Base-by-base conservation (phyloP, 2,888 invertebrate genomes). In the Stenodema calcarata region DNA sequence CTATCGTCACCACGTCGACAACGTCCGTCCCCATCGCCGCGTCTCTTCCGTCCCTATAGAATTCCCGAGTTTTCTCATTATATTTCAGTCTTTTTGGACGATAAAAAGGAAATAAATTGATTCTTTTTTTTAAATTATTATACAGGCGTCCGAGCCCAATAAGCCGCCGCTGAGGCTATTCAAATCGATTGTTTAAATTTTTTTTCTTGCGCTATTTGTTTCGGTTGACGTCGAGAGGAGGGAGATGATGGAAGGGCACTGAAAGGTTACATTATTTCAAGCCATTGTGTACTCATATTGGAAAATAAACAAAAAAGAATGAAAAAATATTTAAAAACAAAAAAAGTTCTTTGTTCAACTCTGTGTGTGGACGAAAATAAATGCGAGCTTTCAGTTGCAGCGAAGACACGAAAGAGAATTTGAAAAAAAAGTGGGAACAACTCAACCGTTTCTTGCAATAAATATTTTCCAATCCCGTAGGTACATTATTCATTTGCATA, bases 31-130 rank as follows among this genome's bases (percentile, higher is more conserved):
- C 75, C 75, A 30, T 35, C 75, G 35, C 75, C 16, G 35, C 35
- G 35, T 27, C 78, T 42, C n/a, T 14, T 23, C 62, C 23, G 23
- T 27, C 62, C 62, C 62, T 62, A 62, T 62, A 18, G 62, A 62
- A 62, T 62, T 62, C 62, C 62, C 62, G 80, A 80, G 23, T 54
- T 80, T 80, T 54, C 80, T 80, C 54, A 80, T 80, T 80, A 80
- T 80, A 80, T 54, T 80, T 80, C 62, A 54, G 62, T 50, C 62
- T 80, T 80, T 50, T 50, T 16, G 62, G 23, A 7, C 54, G 54
- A 54, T 30, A 80, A 80, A 30, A 80, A 16, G 18, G 54, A 80
- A 28, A 80, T 80, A 80, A 80, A 80, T 54, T 35, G 80, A 50
- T 80, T 54, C 30, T 80, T n/a, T n/a, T n/a, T n/a, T n/a, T n/a